Base-by-base conservation (phyloP, 2,797 vertebrate species). In the Argya squamiceps region DNA sequence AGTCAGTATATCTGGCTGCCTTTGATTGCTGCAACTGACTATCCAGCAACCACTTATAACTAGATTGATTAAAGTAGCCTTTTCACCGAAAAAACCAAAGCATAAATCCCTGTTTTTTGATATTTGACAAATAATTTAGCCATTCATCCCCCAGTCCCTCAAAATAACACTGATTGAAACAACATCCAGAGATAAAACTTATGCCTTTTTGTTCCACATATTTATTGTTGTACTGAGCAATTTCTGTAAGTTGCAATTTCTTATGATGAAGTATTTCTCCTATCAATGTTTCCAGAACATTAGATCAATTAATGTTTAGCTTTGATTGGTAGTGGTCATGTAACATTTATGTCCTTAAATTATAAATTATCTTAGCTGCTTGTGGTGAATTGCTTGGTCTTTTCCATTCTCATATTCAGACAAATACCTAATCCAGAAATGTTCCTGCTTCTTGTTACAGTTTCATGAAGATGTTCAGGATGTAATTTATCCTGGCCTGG, bases 401-500 rank as follows among this genome's bases (percentile, higher is more conserved):
- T 92, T 68, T 70, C 41, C 6, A 63, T 79, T 80, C 43, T 30
- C 41, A 13, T 78, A 60, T 43, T 81, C 64, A 88, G 53, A 30
- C 46, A 80, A 75, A 78, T 65, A 63, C 26, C 18, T 89, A 86
- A 71, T 41, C 39, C 71, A 93, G 34, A 88, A 83, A 37, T 44
- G 10, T 69, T 91, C 41, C 70, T 94, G 36, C 32, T 11, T 3
- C 62, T 71, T 82, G 19, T 63, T 86, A 68, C 12, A 84, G 49
- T 64, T 93, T 81, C 73, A 23, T 81, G 69, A 49, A 73, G 53
- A 73, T 46, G 34, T 63, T 79, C 84, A 92, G 60, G 27, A 77
- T 90, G 75, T 89, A 91, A 92, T 85, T 97, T 93, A 69, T 89
- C 44, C 62, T 89, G 55, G 22, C 17, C 44, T 71, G 15, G 18